A percentile compares a stretch with the other conserved stretches of the same genome.
Conservation (phyloP, 2,113 vertebrate species). For the Labeo catla region DNA sequence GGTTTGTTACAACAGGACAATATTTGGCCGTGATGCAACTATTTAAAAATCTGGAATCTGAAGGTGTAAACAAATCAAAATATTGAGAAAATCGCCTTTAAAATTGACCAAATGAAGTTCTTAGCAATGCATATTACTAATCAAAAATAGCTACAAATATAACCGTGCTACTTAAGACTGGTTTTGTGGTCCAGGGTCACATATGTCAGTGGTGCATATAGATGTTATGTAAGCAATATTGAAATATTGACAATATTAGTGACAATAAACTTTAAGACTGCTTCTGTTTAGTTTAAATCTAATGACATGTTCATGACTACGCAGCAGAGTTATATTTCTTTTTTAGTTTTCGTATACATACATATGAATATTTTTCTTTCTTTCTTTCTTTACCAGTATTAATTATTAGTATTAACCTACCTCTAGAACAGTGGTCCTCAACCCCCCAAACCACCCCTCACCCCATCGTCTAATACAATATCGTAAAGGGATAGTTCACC, state of each 20-base stretch:
- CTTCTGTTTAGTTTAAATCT: neutral
- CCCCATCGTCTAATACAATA: neutral
- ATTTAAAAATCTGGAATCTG: too few relatives aligned
- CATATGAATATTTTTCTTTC: neutral
- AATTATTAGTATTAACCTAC: neutral
- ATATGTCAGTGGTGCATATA: neutral
- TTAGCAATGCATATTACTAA: too few relatives aligned
- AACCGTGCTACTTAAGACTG: too few relatives aligned
- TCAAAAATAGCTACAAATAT: too few relatives aligned
- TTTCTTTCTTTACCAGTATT: neutral
- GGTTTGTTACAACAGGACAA: too few relatives aligned
- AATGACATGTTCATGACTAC: neutral
- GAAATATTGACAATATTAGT: slow-evolving; percentile 10
- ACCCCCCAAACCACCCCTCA: neutral
- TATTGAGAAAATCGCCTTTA: too few relatives aligned
- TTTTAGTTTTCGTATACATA: neutral
- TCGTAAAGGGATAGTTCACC: neutral
- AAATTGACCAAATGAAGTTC: too few relatives aligned
- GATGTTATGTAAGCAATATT: neutral
- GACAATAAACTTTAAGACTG: neutral
- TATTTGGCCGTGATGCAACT: too few relatives aligned
- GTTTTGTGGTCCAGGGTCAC: too few relatives aligned
- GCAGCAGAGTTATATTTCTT: neutral
- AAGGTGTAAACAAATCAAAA: too few relatives aligned
- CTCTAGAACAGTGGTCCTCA: neutral